Base-by-base conservation (phyloP, 2,113 vertebrate genomes). In the Synchiropus splendidus region DNA sequence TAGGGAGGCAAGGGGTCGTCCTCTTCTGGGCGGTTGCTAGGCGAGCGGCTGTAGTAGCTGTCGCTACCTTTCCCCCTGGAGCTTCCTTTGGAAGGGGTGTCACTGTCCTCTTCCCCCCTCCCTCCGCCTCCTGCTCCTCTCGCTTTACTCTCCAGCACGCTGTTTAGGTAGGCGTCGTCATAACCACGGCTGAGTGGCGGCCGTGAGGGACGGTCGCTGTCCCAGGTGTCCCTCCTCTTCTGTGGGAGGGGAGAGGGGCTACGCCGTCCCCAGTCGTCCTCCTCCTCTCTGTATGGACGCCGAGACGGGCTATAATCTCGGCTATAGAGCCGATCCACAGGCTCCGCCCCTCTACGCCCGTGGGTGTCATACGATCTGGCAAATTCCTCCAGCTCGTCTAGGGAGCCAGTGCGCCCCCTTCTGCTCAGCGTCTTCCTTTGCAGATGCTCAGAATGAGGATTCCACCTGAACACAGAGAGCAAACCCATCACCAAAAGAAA, bases 361-460 rank as follows among this genome's bases (percentile, higher is more conserved):
- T 84, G 84, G 40, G 84, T 63, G 45, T 64, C 81, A 12, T 89
- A 97, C 1, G 87, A 89, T 43, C 51, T 85, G 1, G 91, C 89
- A 10, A 95, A 92, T 45, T 90, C 92, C 14, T 94, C 92, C 69
- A 98, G 85, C 74, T 97, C 93, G 0, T 97, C 93, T 78, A 97
- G 87, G 15, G 94, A 98, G 36, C 89, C 89, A 0, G 94, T 88
- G 0, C 90, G 91, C 21, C 90, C 85, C 4, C 89, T 84, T 14
- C 85, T 67, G 0, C 87, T 75, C 58, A 97, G 82, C 2, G 86
- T 83, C 79, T 90, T 97, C 10, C 92, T 89, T 31, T 90, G 87
- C 51, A 94, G 64, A 83, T 91, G 89, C 75, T 96, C 93, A 0
- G 92, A 94, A 16, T 87, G 89, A 32, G 84, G 86, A 68, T 90